phyloP scores from a whole-genome alignment of 1,140 invertebrate genomes.

The Frieseomelitta varia region DNA sequence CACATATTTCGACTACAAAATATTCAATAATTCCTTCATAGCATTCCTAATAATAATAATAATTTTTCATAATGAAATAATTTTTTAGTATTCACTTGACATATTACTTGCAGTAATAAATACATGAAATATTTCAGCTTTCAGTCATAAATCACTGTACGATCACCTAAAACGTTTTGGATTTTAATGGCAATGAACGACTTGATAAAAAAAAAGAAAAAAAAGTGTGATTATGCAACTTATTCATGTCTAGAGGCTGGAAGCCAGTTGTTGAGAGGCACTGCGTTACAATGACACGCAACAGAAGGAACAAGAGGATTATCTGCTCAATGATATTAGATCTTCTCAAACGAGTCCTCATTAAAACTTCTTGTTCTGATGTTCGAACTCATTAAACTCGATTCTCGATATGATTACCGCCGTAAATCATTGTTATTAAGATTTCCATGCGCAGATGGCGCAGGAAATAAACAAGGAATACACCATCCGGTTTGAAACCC shows the following conservation, averaged over 20 bases:
- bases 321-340: conserved; percentile 46
- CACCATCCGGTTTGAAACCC: neutral
- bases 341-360: conserved; percentile 48
- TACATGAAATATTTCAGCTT: neutral
- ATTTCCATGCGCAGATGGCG: conserved; percentile 25
- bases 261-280: conserved; percentile 41
- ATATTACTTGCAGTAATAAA: neutral
- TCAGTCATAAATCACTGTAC: neutral
- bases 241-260: no score
- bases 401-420: conserved; percentile 36
- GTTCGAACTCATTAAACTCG: conserved; percentile 51
- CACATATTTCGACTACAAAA: no score
- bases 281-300: conserved; percentile 54
- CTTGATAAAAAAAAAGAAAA: no score
- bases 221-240: no score
- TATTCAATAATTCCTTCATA: no score
- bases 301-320: conserved; percentile 36
- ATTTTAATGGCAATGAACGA: neutral
- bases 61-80: no score
- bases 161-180: neutral
- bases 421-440: conserved; percentile 47
- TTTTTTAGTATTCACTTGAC: no score
- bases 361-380: conserved; percentile 41
- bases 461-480: conserved; percentile 9
- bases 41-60: no score